Evolutionary conservation across 2,888 invertebrate species (phyloP).

Genomic region (Eupeodes latifasciatus): DNA sequence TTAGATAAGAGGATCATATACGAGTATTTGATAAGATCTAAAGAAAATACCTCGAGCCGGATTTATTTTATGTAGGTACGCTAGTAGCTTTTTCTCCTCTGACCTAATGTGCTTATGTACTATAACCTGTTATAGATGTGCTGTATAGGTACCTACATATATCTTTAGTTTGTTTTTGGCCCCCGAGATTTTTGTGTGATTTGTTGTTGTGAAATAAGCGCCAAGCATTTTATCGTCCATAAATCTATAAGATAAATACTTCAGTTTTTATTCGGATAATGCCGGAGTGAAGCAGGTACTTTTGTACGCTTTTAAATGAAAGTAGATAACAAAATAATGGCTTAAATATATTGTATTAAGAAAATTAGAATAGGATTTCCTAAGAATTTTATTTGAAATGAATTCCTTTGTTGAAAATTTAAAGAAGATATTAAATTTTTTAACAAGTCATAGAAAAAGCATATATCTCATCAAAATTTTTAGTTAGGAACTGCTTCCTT

Average conservation of each 20-base stretch:
- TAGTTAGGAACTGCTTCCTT: no score
- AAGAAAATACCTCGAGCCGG: conserved; percentile 54
- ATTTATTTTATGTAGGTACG: conserved; percentile 18
- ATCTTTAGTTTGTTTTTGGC: background rate
- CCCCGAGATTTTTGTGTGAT: background rate
- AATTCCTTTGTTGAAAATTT: no score
- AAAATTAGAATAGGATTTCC: no score
- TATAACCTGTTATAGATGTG: no score
- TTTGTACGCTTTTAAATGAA: background rate
- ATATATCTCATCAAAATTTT: no score
- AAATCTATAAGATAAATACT: background rate
- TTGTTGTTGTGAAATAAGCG: background rate
- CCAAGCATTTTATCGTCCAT: background rate
- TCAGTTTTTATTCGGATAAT: background rate
- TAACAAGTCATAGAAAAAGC: no score
- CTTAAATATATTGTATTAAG: no score
- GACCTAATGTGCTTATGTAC: background rate
- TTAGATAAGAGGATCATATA: conserved; percentile 69
- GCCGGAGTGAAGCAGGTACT: background rate
- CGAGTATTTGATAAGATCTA: conserved; percentile 53
- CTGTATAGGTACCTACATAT: no score
- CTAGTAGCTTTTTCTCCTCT: conserved; percentile 37
- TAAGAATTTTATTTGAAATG: no score
- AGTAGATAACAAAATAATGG: no score
- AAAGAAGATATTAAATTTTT: no score